Conservation (phyloP, 2,797 vertebrate genomes). For the Streptopelia turtur region DNA sequence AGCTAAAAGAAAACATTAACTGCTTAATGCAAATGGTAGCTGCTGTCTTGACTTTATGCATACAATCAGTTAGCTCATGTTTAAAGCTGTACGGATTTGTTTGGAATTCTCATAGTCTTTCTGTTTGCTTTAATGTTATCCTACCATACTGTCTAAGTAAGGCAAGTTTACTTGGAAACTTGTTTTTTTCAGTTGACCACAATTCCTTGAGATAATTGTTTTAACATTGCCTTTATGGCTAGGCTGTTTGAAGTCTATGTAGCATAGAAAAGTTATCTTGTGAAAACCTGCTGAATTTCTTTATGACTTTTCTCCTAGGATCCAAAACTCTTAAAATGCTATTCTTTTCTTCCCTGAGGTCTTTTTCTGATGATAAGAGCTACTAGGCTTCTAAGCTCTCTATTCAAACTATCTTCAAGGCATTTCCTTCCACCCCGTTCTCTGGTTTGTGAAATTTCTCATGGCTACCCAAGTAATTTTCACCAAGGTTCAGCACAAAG, state of each 20-base stretch:
- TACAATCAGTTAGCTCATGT: neutral
- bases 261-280: neutral
- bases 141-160: neutral
- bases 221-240: slow-evolving; percentile 12
- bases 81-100: slow-evolving; percentile 16
- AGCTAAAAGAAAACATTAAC: neutral
- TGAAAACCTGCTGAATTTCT: neutral
- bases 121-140: neutral
- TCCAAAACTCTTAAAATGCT: neutral
- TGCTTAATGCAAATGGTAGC: neutral
- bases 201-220: slow-evolving; percentile 7
- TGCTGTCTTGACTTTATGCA: neutral
- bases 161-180: neutral
- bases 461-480: neutral
- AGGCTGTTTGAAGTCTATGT: neutral
- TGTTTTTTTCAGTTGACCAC: neutral
- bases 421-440: neutral
- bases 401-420: neutral
- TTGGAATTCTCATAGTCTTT: neutral
- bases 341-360: neutral
- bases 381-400: neutral
- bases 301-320: neutral
- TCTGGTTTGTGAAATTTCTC: neutral
- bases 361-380: neutral
- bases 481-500: neutral